Evolutionary conservation across 2,797 vertebrate species (phyloP).

Genomic region (Acrossocheilus wenchowensis): DNA sequence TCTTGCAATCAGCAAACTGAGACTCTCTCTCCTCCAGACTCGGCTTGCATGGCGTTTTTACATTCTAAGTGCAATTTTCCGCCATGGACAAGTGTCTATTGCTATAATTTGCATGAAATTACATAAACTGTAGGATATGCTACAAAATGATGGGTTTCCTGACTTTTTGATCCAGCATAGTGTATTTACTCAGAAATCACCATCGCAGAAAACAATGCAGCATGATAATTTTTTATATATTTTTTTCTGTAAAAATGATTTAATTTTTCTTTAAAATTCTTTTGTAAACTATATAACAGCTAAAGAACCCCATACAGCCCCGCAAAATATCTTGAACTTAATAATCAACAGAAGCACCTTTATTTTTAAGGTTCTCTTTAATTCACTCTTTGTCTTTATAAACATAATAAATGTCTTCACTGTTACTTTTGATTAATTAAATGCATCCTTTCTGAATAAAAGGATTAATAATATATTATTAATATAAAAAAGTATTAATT

Average conservation of each 20-base stretch:
- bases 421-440: background rate
- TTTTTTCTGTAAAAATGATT: background rate
- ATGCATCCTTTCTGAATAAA: background rate
- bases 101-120: constrained; percentile 27
- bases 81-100: background rate
- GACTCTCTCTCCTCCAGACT: background rate
- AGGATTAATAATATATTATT: background rate
- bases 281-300: background rate
- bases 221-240: background rate
- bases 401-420: background rate
- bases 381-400: background rate
- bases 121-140: background rate
- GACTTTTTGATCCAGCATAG: constrained; percentile 3
- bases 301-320: background rate
- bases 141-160: background rate
- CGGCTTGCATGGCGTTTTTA: background rate
- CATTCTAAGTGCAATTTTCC: background rate
- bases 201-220: background rate
- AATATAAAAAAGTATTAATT: background rate
- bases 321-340: background rate
- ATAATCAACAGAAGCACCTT: background rate
- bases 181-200: background rate
- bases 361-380: background rate
- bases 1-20: background rate
- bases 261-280: no score